These are phyloP conservation scores for Heterotis niloticus DNA, from an alignment of 2,113 vertebrate species.

Conservation along the genomic window DNA sequence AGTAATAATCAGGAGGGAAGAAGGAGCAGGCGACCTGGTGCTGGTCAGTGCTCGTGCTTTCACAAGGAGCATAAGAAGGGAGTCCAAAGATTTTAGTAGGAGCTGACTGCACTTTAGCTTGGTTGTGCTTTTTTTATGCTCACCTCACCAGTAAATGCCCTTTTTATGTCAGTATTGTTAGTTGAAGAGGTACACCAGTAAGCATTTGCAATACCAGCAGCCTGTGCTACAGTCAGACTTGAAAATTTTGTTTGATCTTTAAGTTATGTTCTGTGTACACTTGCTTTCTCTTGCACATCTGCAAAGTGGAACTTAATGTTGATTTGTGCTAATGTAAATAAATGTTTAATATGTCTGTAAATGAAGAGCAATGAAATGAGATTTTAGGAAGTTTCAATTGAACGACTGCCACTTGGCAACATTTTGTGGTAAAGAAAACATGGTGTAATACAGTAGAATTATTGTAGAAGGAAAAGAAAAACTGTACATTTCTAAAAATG, in stretches of 20 bases:
- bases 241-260: constrained; percentile 76
- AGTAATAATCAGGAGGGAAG: neutral
- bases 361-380: constrained; percentile 68
- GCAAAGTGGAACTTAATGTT: constrained; percentile 74
- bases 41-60: constrained; percentile 19
- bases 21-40: constrained; percentile 23
- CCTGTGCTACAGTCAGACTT: constrained; percentile 70
- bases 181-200: constrained; percentile 41
- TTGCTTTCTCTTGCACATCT: constrained; percentile 66
- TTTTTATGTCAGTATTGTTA: constrained; percentile 38
- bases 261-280: constrained; percentile 68
- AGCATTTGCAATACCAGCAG: constrained; percentile 71
- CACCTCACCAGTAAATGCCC: constrained; percentile 10
- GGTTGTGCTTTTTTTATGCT: neutral
- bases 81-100: constrained; percentile 23
- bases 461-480: constrained; percentile 60
- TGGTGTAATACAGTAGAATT: constrained; percentile 47
- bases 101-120: neutral
- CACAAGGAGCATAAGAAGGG: constrained; percentile 9
- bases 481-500: constrained; percentile 91
- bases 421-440: constrained; percentile 64
- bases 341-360: constrained; percentile 71
- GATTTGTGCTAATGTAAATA: constrained; percentile 72
- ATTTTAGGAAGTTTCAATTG: constrained; percentile 74
- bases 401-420: constrained; percentile 73